Conservation (phyloP, 2,113 vertebrate species). For the Pyrgilauda ruficollis region DNA sequence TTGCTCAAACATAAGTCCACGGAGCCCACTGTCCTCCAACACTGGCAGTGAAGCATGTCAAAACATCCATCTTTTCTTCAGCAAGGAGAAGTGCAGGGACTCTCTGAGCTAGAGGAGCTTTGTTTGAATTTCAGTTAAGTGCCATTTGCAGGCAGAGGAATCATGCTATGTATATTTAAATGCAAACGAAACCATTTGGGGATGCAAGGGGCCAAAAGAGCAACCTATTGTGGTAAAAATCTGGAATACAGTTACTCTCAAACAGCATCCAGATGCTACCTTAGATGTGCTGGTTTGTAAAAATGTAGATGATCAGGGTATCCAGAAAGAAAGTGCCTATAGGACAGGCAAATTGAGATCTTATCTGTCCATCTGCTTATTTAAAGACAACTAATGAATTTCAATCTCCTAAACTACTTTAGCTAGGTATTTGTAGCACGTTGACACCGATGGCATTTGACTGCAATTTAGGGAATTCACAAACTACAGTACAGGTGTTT, state of each 20-base stretch:
- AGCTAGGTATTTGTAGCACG: background rate
- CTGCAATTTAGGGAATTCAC: conserved; percentile 16
- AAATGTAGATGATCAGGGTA: background rate
- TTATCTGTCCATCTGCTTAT: conserved; percentile 27
- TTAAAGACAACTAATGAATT: conserved; percentile 42
- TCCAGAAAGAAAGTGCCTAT: background rate
- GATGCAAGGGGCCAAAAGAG: background rate
- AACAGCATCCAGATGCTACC: background rate
- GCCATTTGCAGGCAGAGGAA: background rate
- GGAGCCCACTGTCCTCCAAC: background rate
- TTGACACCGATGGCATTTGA: background rate
- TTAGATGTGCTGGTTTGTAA: background rate
- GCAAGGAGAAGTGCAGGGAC: background rate
- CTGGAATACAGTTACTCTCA: background rate
- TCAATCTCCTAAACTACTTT: background rate
- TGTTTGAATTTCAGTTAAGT: background rate
- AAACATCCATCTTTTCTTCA: background rate
- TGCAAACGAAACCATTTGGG: background rate
- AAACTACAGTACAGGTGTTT: background rate
- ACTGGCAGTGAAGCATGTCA: background rate
- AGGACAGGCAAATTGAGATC: background rate
- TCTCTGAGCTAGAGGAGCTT: background rate
- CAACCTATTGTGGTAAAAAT: background rate
- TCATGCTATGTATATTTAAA: background rate
- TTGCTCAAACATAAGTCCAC: background rate